Conservation (phyloP, 92 coral and sea anemone genomes). For the Micromussa lordhowensis region DNA sequence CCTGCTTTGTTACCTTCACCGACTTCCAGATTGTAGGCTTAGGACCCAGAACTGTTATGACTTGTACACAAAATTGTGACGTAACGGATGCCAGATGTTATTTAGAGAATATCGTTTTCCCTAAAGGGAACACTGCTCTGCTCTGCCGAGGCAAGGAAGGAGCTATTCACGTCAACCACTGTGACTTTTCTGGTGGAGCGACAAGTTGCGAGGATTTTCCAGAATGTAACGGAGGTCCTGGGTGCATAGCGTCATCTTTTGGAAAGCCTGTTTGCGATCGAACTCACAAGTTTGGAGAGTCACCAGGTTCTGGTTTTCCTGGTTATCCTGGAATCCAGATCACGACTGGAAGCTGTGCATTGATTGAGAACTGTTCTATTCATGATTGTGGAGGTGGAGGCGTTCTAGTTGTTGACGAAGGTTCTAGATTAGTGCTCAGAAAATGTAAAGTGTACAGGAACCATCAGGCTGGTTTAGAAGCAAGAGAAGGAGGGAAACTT, state of each 20-base stretch:
- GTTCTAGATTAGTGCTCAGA: constrained; percentile 40
- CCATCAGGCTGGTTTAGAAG: constrained; percentile 72
- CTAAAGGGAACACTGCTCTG: constrained; percentile 44
- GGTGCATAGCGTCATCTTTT: constrained; percentile 60
- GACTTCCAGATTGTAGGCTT: constrained; percentile 67
- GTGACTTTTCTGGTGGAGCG: constrained; percentile 68
- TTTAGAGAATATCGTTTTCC: constrained; percentile 61
- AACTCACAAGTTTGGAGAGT: constrained; percentile 55
- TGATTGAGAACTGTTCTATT: constrained; percentile 70
- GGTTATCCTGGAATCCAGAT: constrained; percentile 58
- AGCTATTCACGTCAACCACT: constrained; percentile 23
- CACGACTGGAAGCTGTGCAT: constrained; percentile 26
- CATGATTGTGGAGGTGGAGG: constrained; percentile 73
- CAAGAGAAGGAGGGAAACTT: constrained; percentile 67
- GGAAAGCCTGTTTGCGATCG: constrained; percentile 66
- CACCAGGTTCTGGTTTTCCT: constrained; percentile 46
- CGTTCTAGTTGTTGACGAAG: constrained; percentile 42
- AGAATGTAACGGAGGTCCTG: constrained; percentile 77
- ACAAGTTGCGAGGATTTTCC: constrained; percentile 76
- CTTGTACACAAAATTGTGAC: neutral
- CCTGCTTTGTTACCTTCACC: neutral
- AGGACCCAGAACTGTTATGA: constrained; percentile 37
- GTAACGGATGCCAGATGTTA: constrained; percentile 23
- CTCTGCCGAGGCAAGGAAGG: constrained; percentile 16
- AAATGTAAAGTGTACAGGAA: constrained; percentile 71